These are phyloP conservation scores for Drosophila truncata DNA, from an alignment of 1,140 invertebrate genomes.

Conservation along the genomic window DNA sequence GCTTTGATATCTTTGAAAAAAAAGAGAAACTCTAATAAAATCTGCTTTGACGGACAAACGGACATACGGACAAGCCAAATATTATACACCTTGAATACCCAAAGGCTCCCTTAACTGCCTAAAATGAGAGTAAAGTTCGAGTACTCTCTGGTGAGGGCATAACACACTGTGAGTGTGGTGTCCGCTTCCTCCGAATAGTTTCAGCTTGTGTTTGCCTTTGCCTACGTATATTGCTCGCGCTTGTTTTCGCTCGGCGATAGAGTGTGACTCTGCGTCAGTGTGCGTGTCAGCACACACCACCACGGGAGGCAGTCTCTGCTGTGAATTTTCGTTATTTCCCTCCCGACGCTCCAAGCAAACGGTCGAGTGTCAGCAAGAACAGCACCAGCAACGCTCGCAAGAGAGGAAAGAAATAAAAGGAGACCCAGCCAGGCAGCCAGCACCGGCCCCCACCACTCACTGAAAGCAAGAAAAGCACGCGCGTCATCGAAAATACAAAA, in stretches of 20 bases:
- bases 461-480: conserved; percentile 58
- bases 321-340: conserved; percentile 67
- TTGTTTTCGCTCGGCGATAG: conserved; percentile 8
- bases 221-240: conserved; percentile 30
- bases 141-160: conserved; percentile 4
- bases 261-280: conserved; percentile 11
- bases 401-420: conserved; percentile 65
- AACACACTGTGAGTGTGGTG: conserved; percentile 19
- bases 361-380: conserved; percentile 31
- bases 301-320: conserved; percentile 37
- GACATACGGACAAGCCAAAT: neutral
- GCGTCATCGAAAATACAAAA: conserved; percentile 52
- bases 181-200: conserved; percentile 39
- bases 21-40: neutral
- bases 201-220: conserved; percentile 12
- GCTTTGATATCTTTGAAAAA: neutral
- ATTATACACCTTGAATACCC: neutral
- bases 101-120: too few relatives aligned
- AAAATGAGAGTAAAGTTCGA: neutral
- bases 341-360: conserved; percentile 51
- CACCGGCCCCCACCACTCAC: conserved; percentile 9
- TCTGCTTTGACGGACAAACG: neutral
- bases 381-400: neutral
- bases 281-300: conserved; percentile 27
- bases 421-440: conserved; percentile 27